Evolutionary conservation across 2,888 invertebrate genomes (phyloP), one percentile per base, ranked within the genome.

Genomic region (Mythimna lalbum): DNA sequence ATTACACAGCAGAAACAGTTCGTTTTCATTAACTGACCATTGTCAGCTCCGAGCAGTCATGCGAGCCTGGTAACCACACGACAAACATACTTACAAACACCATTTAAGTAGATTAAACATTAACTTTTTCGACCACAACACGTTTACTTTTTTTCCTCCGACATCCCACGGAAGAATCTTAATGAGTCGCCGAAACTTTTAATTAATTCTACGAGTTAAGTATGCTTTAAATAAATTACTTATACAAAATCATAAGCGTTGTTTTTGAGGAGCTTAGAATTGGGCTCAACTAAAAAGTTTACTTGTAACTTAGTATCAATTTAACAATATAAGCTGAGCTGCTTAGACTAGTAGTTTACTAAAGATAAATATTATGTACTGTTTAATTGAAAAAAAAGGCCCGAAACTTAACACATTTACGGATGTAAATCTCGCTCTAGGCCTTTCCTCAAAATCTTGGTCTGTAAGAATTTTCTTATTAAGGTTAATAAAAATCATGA

Each of bases 131-230:
- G 61, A 73, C 66, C 69, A 74, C 75, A 73, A 71, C 63, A 75
- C 72, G 69, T 76, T 74, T 78, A 71, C 71, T 87, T 86, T 83
- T 43, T 39, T 86, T 86, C 71, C 69, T 74, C 62, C 73, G 78
- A 81, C 83, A 82, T 83, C 82, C 80, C 80, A 78, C 83, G 69
- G 78, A 73, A 87, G 87, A 89, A 91, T 93, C 89, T 91, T 93
- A 93, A 93, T 90, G 91, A 92, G 89, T 86, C 87, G 69, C 78
- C 78, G 63, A 86, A 93, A 94, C 90, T 94, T 94, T 92, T 93
- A 93, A 94, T 93, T 92, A 93, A 93, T 91, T 91, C 91, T 87
- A 87, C 88, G 88, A 89, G 88, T 88, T 90, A 88, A 89, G 87
- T 88, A 90, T 89, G 89, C 89, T 93, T 92, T 89, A 87, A 90